These are phyloP conservation scores for Phengaris alcon DNA, from an alignment of 2,888 invertebrate species.

Conservation along the genomic window DNA sequence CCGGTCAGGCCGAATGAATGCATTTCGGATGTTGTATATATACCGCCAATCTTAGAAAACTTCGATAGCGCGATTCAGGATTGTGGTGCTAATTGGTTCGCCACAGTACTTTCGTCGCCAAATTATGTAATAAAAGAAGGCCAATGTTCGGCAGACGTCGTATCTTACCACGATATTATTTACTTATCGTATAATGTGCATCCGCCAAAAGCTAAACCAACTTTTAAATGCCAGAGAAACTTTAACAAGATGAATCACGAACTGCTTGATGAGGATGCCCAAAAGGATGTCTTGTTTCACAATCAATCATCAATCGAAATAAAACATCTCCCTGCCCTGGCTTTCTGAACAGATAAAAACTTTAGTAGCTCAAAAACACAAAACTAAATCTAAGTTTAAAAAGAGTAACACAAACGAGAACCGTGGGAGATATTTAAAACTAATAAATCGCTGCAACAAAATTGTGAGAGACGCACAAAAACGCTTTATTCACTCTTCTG, in stretches of 20 bases:
- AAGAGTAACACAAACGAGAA: background rate
- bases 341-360: constrained; percentile 28
- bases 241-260: background rate
- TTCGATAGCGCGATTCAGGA: no score
- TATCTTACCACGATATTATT: background rate
- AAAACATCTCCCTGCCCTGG: constrained; percentile 35
- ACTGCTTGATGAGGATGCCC: background rate
- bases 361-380: background rate
- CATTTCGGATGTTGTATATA: no score
- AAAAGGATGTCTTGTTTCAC: no score
- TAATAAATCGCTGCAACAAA: constrained; percentile 28
- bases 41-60: no score
- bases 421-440: background rate
- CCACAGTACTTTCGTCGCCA: background rate
- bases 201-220: background rate
- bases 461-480: constrained; percentile 9
- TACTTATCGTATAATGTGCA: background rate
- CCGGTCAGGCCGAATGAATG: no score
- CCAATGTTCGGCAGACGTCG: background rate
- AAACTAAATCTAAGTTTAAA: constrained; percentile 19
- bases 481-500: constrained; percentile 8
- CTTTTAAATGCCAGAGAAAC: background rate
- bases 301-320: constrained; percentile 29
- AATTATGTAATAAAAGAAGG: background rate
- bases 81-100: no score